These are phyloP conservation scores for Stegodyphus mimosarum DNA, from an alignment of 1,140 invertebrate species.

Conservation along the genomic window DNA sequence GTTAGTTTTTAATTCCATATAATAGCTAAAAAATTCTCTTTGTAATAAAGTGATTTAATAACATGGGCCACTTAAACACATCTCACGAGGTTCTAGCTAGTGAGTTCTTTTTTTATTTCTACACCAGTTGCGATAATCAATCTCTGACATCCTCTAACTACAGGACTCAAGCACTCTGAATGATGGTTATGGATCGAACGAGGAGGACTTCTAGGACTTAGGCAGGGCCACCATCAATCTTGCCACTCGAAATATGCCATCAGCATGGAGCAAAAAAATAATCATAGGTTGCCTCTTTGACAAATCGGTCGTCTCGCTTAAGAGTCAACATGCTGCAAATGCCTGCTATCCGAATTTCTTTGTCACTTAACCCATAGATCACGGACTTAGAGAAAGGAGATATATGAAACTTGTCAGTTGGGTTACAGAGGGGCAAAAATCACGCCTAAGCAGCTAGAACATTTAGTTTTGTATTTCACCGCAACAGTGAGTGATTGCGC, in stretches of 20 bases:
- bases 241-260: conserved; percentile 44
- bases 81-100: not conserved
- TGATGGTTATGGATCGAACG: conserved; percentile 30
- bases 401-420: conserved; percentile 19
- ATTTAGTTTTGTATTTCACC: not conserved
- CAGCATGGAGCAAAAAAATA: conserved; percentile 36
- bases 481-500: not conserved
- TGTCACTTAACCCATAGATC: conserved; percentile 15
- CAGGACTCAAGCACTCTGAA: conserved; percentile 25
- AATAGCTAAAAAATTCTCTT: too few relatives aligned
- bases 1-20: too few relatives aligned
- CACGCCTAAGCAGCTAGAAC: not conserved
- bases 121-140: conserved; percentile 17
- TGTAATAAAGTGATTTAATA: not conserved
- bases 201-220: not conserved
- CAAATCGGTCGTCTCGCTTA: conserved; percentile 21
- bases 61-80: not conserved
- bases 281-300: conserved; percentile 52
- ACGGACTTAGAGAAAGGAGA: not conserved
- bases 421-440: not conserved
- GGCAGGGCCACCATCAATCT: conserved; percentile 38
- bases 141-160: conserved; percentile 49
- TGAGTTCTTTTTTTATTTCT: not conserved
- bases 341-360: conserved; percentile 21
- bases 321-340: conserved; percentile 43